A percentile compares a stretch with the other conserved stretches of the same genome.
Conservation (phyloP, 2,888 invertebrate genomes). For the Andrena dorsata region DNA sequence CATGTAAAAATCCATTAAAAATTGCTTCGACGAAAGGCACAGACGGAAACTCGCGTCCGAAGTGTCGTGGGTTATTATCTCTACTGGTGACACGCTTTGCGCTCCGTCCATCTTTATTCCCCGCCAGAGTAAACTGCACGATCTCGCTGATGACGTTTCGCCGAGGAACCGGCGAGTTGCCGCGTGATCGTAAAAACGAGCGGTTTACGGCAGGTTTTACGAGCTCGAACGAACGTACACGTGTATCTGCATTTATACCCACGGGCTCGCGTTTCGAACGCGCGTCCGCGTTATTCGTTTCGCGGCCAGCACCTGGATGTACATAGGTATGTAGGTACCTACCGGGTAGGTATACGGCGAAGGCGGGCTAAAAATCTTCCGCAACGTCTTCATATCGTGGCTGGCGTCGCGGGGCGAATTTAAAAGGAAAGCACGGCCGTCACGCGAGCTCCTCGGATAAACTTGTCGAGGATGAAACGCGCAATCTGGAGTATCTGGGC, state of each 20-base stretch:
- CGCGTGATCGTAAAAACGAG: constrained; percentile 35
- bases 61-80: too few relatives aligned
- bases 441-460: constrained; percentile 15
- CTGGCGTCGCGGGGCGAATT: not conserved
- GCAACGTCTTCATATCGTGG: constrained; percentile 19
- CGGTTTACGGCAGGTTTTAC: constrained; percentile 49
- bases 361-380: constrained; percentile 1
- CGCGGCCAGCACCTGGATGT: not conserved
- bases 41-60: too few relatives aligned
- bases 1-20: too few relatives aligned
- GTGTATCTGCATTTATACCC: constrained; percentile 20
- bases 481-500: not conserved
- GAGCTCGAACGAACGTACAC: constrained; percentile 5
- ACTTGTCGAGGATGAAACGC: constrained; percentile 1
- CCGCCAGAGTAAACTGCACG: not conserved
- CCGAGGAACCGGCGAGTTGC: not conserved
- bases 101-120: not conserved
- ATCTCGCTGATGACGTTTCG: constrained; percentile 11
- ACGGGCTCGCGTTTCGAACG: not conserved
- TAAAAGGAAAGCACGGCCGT: constrained; percentile 4
- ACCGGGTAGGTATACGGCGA: not conserved
- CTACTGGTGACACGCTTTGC: not conserved
- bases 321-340: not conserved
- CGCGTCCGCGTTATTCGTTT: not conserved
- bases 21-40: too few relatives aligned